Evolutionary conservation across 2,113 vertebrate species (phyloP).

Genomic region (Indicator maculatus): DNA sequence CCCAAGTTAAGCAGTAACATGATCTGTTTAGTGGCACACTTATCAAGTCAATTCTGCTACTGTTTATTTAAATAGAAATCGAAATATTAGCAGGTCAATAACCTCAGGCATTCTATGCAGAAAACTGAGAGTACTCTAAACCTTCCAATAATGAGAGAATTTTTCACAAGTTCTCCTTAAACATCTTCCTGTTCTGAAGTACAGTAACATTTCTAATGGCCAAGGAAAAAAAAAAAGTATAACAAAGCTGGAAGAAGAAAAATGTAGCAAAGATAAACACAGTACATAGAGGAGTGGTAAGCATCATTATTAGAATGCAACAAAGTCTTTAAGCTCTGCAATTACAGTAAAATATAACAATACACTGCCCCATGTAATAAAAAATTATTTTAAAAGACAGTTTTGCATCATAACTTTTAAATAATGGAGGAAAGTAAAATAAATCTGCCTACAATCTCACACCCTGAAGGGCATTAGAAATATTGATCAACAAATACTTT

Average conservation of each 20-base stretch:
- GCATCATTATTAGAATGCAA: neutral
- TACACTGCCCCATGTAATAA: neutral
- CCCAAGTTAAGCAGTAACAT: conserved; percentile 54
- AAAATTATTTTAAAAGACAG: neutral
- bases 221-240: neutral
- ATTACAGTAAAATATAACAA: conserved; percentile 6
- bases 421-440: neutral
- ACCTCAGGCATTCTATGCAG: conserved; percentile 35
- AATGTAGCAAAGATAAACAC: neutral
- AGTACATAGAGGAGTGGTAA: neutral
- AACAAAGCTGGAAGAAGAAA: conserved; percentile 32
- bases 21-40: conserved; percentile 62
- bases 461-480: neutral
- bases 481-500: neutral
- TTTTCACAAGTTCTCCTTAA: conserved; percentile 57
- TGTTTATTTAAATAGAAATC: conserved; percentile 70
- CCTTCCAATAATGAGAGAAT: conserved; percentile 25
- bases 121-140: conserved; percentile 59
- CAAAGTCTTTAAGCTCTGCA: neutral
- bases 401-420: conserved; percentile 12
- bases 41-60: conserved; percentile 67
- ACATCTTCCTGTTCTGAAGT: conserved; percentile 52
- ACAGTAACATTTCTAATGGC: conserved; percentile 19
- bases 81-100: conserved; percentile 60
- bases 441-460: neutral